Base-by-base conservation (phyloP, 2,888 invertebrate genomes). In the Julus scanicus region DNA sequence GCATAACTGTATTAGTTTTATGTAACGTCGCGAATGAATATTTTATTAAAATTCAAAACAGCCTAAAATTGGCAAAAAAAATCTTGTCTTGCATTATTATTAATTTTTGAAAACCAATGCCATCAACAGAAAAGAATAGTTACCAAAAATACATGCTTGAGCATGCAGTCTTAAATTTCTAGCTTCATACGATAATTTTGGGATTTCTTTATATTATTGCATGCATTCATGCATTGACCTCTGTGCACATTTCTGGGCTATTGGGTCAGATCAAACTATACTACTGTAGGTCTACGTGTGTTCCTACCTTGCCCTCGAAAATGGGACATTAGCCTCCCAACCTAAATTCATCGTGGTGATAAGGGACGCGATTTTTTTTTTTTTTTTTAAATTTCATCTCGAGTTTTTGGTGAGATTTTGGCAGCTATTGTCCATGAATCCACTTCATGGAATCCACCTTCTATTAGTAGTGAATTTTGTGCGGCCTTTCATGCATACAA, bases 321-420 rank as follows among this genome's bases (percentile, higher is more conserved):
- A 84, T 84, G 84, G 84, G 29, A 84, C 84, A 44, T 17, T 84
- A 84, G 39, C 84, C 84, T 84, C 40, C 40, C 84, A 44, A 84
- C 84, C 84, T 84, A 84, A 39, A 63, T 63, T 63, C 63, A 20
- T 17, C 1, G 15, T 57, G 57, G 15, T 4, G 15, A 57, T 5
- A 57, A n/a, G 57, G 17, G 57, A 17, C 57, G 57, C 57, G 1
- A 57, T 53, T 53, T 53, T 53, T 53, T 53, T 53, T 15, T 9
- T 1, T 4, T 20, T 63, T 63, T 20, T 63, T 8, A 17, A 3
- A 20, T 1, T 4, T 20, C 20, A 6, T 20, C 8, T 3, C 8
- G 20, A 17, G 5, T n/a, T 63, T 20, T 17, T 63, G 63, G 6
- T 4, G 20, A 20, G 17, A 20, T n/a, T 6, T 63, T 20, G 20